A percentile compares a stretch with the other conserved stretches of the same genome.
Conservation (phyloP, 2,888 invertebrate genomes). For the Chrysotoxum bicinctum region DNA sequence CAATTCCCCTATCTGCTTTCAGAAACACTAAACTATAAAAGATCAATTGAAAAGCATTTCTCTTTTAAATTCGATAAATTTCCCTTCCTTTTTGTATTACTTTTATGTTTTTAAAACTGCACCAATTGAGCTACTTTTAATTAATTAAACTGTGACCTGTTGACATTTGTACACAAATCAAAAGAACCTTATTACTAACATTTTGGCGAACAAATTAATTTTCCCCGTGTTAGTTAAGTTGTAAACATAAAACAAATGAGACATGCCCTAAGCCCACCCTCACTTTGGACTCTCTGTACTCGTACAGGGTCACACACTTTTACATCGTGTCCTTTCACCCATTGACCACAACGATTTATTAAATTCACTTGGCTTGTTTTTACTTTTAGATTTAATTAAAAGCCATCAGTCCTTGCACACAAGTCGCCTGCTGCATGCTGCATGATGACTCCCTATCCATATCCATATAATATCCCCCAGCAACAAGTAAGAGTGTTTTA, state of each 20-base stretch:
- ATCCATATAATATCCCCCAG: background rate
- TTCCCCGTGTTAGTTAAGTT: constrained; percentile 47
- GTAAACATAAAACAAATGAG: constrained; percentile 51
- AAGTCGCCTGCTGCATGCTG: constrained; percentile 7
- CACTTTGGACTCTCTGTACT: background rate
- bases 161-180: background rate
- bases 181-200: background rate
- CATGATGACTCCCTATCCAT: too few relatives aligned
- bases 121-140: constrained; percentile 25
- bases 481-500: constrained; percentile 23
- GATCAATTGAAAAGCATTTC: background rate
- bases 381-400: constrained; percentile 60
- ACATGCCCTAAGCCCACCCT: background rate
- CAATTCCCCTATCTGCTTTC: too few relatives aligned
- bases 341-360: constrained; percentile 59
- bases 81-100: background rate
- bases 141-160: constrained; percentile 19
- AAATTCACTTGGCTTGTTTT: constrained; percentile 31
- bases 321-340: constrained; percentile 33
- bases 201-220: constrained; percentile 52
- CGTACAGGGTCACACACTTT: background rate
- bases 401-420: constrained; percentile 36
- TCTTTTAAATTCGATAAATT: background rate
- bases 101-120: background rate
- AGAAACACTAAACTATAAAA: background rate